These are phyloP conservation scores for Molossus molossus DNA, from an alignment of 2,797 vertebrate species.

Conservation along the genomic window DNA sequence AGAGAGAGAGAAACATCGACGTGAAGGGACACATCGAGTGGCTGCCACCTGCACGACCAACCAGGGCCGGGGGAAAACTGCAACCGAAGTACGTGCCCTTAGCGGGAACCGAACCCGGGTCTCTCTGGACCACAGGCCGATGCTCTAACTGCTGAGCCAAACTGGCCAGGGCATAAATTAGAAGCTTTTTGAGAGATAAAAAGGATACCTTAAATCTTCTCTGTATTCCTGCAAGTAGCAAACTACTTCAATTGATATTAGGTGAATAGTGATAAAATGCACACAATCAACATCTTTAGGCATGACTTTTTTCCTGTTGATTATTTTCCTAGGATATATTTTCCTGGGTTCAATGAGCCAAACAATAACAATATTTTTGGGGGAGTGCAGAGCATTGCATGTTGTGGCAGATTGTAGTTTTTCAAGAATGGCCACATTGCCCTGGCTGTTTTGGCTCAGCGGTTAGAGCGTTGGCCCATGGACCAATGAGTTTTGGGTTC, in stretches of 20 bases:
- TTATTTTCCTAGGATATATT: constrained; percentile 44
- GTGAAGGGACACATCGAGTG: too few species aligned
- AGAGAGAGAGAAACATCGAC: too few species aligned
- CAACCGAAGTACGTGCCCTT: too few species aligned
- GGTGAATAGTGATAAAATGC: background rate
- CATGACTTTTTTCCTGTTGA: constrained; percentile 36
- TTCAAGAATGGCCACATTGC: background rate
- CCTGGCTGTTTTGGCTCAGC: too few species aligned
- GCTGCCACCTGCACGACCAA: too few species aligned
- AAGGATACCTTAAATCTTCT: background rate
- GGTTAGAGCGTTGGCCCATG: too few species aligned
- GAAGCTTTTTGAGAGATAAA: background rate
- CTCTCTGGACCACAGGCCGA: too few species aligned
- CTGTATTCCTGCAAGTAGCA: background rate
- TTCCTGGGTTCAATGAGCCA: background rate
- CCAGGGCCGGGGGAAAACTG: too few species aligned
- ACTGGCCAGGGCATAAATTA: too few species aligned
- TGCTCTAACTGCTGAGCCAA: too few species aligned
- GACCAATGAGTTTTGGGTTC: too few species aligned
- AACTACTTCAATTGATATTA: background rate
- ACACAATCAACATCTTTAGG: constrained; percentile 9
- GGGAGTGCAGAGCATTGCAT: background rate
- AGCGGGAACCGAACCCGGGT: too few species aligned
- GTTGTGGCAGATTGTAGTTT: constrained; percentile 44
- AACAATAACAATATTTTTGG: background rate